Percentiles rank a stretch among this genome's conserved stretches.
These are phyloP conservation scores for Drosophila oshimai DNA, from an alignment of 1,140 invertebrate species.

Conservation along the genomic window DNA sequence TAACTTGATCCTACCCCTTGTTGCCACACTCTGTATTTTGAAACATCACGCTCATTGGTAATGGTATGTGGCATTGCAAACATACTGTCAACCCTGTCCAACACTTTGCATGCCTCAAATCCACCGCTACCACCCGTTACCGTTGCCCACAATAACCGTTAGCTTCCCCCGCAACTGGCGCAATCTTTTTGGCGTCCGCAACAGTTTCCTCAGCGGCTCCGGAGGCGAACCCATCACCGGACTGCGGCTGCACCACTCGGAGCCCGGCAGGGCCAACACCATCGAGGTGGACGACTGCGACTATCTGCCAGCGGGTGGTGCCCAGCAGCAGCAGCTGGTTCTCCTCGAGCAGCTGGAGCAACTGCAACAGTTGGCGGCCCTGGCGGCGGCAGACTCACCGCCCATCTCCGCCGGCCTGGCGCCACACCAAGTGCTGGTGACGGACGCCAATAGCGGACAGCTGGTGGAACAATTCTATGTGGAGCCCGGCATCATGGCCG, in stretches of 20 bases:
- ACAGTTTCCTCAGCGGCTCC: conserved; percentile 38
- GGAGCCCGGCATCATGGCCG: conserved; percentile 60
- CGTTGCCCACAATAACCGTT: conserved; percentile 51
- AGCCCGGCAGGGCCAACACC: conserved; percentile 72
- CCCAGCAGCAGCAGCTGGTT: conserved; percentile 69
- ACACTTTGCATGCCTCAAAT: conserved; percentile 21
- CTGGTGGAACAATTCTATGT: conserved; percentile 73
- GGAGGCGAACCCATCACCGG: conserved; percentile 54
- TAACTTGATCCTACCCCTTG: too few relatives aligned
- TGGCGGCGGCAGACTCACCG: conserved; percentile 74
- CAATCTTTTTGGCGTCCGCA: conserved; percentile 57
- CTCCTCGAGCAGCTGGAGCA: conserved; percentile 76
- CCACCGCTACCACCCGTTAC: conserved; percentile 20
- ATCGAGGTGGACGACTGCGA: conserved; percentile 81
- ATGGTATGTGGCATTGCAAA: not conserved
- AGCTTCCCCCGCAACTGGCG: conserved; percentile 79
- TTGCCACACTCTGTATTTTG: conserved; percentile 9
- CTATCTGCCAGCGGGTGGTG: conserved; percentile 58
- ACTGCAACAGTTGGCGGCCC: conserved; percentile 68
- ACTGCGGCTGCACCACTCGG: conserved; percentile 47
- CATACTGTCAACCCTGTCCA: not conserved
- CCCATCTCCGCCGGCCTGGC: conserved; percentile 54
- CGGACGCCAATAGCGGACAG: conserved; percentile 63
- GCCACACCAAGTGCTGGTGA: conserved; percentile 62
- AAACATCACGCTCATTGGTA: conserved; percentile 3